Evolutionary conservation across 2,113 vertebrate species (phyloP), one percentile per base, ranked within the genome.

Genomic region (Ondatra zibethicus): DNA sequence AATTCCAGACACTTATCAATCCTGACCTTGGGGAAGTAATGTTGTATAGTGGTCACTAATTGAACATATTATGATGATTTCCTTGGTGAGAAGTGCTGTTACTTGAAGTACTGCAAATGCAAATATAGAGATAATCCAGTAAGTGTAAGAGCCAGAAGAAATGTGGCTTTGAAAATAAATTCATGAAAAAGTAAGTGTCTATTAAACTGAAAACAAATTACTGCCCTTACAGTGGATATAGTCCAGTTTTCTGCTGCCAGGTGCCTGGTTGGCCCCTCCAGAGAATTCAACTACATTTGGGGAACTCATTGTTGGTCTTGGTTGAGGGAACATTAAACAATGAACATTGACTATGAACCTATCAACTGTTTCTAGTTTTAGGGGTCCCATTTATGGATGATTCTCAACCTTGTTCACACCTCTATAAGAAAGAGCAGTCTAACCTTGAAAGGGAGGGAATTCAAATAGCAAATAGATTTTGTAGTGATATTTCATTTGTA

Each of bases 401-500:
- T 52, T 77, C 80, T 85, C 78, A 75, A 36, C 23, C 63, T 68
- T 93, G 68, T 65, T 87, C 23, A 58, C 19, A 31, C 14, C 31
- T 50, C n/a, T 58, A n/a, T 77, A 21, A 31, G 58, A 93, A 86
- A 72, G 36, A 76, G 61, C 55, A 73, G 17, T 92, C 39, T 50
- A 92, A 63, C 85, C 58, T 72, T 52, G 23, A 31, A 42, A 94
- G 39, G 68, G 29, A 92, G 36, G 76, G 39, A 75, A 75, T 82
- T 65, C 68, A 63, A 93, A 81, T 65, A 92, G 31, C 17, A 77
- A 92, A 58, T 92, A 68, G 25, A 27, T 95, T 80, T 58, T 58
- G 58, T 58, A 58, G 58, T 58, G 58, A 58, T 58, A 58, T 58
- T 58, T 58, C 19, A 58, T 58, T 58, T 58, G 58, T 58, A 58